Evolutionary conservation across 2,113 vertebrate species (phyloP).

Genomic region (Hypomesus transpacificus): DNA sequence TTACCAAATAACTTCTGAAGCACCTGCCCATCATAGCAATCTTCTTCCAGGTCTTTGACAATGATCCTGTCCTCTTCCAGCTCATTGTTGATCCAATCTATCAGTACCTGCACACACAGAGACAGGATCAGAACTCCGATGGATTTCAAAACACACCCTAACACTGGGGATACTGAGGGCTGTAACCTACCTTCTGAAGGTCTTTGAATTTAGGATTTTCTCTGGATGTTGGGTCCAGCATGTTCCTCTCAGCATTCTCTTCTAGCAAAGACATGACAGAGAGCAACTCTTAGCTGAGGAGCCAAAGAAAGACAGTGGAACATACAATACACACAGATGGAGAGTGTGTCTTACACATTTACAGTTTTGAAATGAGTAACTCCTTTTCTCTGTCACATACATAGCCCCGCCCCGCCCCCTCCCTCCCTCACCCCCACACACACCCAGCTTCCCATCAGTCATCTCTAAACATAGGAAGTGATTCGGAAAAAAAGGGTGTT

Average conservation of each 20-base stretch:
- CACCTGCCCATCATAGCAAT: constrained; percentile 96
- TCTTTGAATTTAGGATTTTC: constrained; percentile 92
- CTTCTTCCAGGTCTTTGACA: constrained; percentile 94
- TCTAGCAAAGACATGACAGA: constrained; percentile 68
- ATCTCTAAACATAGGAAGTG: constrained; percentile 4
- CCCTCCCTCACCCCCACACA: background rate
- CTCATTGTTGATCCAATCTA: constrained; percentile 95
- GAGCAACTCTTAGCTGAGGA: background rate
- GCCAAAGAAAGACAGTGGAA: background rate
- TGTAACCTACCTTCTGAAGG: constrained; percentile 81
- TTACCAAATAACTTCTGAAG: constrained; percentile 95
- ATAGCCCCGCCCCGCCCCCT: background rate
- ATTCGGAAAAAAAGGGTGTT: constrained; percentile 39
- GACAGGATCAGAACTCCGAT: too few species aligned
- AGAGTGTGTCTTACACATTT: background rate
- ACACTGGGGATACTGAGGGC: background rate
- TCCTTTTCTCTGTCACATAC: constrained; percentile 5
- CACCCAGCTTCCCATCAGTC: background rate
- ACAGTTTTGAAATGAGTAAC: background rate
- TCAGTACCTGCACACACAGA: constrained; percentile 77
- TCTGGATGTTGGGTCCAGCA: constrained; percentile 89
- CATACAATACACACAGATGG: background rate
- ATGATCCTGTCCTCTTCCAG: constrained; percentile 95
- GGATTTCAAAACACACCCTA: too few species aligned
- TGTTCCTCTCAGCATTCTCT: constrained; percentile 91